phyloP scores from a whole-genome alignment of 2,888 invertebrate genomes.

The Trisateles emortualis region DNA sequence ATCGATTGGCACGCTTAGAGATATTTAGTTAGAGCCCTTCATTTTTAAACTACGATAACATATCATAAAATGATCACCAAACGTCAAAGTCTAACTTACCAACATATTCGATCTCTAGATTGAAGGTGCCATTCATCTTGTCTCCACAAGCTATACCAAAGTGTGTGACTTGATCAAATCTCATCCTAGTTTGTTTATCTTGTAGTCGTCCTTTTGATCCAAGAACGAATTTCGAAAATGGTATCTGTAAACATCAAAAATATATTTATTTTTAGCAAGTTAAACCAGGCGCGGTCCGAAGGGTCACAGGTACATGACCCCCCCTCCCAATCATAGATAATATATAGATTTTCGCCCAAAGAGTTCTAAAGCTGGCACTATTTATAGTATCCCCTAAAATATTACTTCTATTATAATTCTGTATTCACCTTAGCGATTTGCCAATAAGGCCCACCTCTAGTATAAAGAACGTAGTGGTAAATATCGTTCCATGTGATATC shows the following conservation, averaged over 20 bases:
- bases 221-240: constrained; percentile 96
- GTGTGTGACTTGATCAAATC: constrained; percentile 88
- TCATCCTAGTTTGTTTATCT: constrained; percentile 91
- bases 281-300: no score
- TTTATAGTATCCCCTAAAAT: background rate
- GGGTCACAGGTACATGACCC: no score
- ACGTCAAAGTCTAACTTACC: constrained; percentile 77
- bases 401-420: no score
- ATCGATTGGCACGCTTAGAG: no score
- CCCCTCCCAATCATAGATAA: no score
- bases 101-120: constrained; percentile 94
- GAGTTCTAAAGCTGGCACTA: background rate
- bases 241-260: constrained; percentile 88
- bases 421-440: constrained; percentile 92
- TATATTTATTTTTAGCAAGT: background rate
- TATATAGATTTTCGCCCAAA: no score
- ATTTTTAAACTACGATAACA: no score
- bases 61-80: no score
- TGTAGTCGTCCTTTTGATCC: constrained; percentile 94
- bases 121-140: constrained; percentile 93
- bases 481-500: constrained; percentile 97
- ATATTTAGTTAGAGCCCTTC: no score
- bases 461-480: constrained; percentile 94
- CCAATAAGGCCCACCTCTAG: constrained; percentile 99
- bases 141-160: constrained; percentile 95